Percentiles rank a stretch among this genome's conserved stretches.
phyloP scores from a whole-genome alignment of 2,888 invertebrate species.

The Masnerella sp. region DNA sequence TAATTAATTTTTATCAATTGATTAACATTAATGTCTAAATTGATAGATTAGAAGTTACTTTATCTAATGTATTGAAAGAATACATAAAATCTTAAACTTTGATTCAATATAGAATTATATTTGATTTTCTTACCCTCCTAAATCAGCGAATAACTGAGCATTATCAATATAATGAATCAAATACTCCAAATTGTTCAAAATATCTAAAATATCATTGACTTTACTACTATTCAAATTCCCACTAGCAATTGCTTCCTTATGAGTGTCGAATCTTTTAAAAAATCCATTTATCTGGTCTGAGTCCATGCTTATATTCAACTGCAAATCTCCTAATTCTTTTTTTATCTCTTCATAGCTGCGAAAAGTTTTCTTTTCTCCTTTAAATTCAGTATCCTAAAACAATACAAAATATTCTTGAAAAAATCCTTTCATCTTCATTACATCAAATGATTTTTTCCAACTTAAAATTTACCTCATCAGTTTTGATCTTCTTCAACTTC shows the following conservation, averaged over 20 bases:
- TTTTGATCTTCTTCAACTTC: conserved; percentile 71
- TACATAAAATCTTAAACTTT: too few species aligned
- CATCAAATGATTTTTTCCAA: too few species aligned
- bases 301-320: conserved; percentile 84
- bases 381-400: conserved; percentile 22
- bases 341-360: conserved; percentile 83
- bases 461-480: conserved; percentile 59
- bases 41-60: too few species aligned
- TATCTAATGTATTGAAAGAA: too few species aligned
- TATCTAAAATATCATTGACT: conserved; percentile 76
- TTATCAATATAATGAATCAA: conserved; percentile 89
- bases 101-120: too few species aligned
- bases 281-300: conserved; percentile 82
- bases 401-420: too few species aligned
- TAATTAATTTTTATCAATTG: too few species aligned
- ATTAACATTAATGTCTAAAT: too few species aligned
- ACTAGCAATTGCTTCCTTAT: conserved; percentile 65
- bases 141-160: conserved; percentile 83
- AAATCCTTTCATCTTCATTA: too few species aligned
- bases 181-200: conserved; percentile 84
- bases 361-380: conserved; percentile 76
- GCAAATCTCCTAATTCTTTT: conserved; percentile 81
- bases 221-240: conserved; percentile 64
- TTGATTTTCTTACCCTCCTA: conserved; percentile 80
- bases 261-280: conserved; percentile 78